Evolutionary conservation across 1,140 invertebrate genomes (phyloP), one percentile per base, ranked within the genome.

Genomic region (Thaumetopoea pityocampa): DNA sequence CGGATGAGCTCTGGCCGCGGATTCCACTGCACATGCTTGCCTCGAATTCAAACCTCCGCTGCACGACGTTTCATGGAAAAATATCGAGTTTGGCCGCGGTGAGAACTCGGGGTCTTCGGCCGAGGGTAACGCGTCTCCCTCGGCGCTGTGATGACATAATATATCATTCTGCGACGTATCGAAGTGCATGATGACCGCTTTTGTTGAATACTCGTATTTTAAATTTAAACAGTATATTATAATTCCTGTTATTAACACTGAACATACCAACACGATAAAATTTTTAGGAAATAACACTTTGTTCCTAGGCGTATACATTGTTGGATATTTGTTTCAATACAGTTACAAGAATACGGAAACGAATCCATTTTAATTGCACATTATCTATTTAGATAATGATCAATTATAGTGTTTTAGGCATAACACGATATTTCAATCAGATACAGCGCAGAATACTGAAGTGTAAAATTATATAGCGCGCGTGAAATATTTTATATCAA

Each of bases 61-160:
- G 20, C 87, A 88, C 0, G 88, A 88, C 0, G 89, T 89, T 47
- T 90, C 88, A 24, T 87, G 84, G 42, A 90, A 89, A 49, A 89
- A 90, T 37, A 90, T 89, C 0, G 68, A 70, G 12, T 51, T 63
- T 0, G 20, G 5, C 11, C 53, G 35, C 4, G 58, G 41, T 4
- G 37, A 24, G 24, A 60, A 64, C 1, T 36, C 17, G 2, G 26
- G 5, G 5, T 51, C 26, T 6, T 55, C 49, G 3, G 57, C 38
- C 9, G 41, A 27, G 1, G 54, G 37, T 10, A 70, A 28, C 8
- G 33, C 42, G 33, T 55, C 46, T 12, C 44, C 51, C 6, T 36
- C 43, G 2, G 46, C 29, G 0, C 19, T 12, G 12, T 62, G 51
- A 46, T 67, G 51, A 22, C 67, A 73, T 0, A 49, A 46, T 42